Conservation (phyloP, 2,888 invertebrate genomes). For the Drosophila setosimentum region DNA sequence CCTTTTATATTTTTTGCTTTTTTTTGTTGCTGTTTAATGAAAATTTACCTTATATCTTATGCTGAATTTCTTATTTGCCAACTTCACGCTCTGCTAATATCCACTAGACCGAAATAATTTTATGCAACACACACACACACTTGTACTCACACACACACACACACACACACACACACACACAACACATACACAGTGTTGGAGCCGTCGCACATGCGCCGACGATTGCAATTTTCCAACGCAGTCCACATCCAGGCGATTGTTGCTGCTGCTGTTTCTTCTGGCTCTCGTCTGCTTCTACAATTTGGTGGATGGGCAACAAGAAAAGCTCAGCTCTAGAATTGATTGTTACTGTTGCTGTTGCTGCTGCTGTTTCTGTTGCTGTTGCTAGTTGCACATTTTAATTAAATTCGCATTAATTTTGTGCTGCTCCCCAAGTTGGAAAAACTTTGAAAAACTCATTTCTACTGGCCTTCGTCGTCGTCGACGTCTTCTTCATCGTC, state of each 20-base stretch:
- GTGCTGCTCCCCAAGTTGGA: conserved; percentile 67
- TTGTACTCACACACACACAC: conserved; percentile 72
- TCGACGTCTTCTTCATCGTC: conserved; percentile 43
- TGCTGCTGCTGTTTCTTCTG: conserved; percentile 32
- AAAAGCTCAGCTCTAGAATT: conserved; percentile 76
- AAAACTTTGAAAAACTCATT: conserved; percentile 77
- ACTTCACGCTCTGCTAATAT: conserved; percentile 85
- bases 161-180: conserved; percentile 43
- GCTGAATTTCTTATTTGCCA: conserved; percentile 83
- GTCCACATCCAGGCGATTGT: conserved; percentile 53
- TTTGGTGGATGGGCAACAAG: conserved; percentile 66
- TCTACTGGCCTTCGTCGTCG: conserved; percentile 65
- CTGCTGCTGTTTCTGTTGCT: conserved; percentile 42
- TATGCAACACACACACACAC: conserved; percentile 84
- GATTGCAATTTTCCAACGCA: conserved; percentile 63
- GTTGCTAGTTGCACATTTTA: conserved; percentile 79
- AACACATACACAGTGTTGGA: conserved; percentile 34
- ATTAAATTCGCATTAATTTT: conserved; percentile 80
- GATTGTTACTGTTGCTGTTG: conserved; percentile 37
- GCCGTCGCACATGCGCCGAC: conserved; percentile 71
- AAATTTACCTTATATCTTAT: conserved; percentile 72
- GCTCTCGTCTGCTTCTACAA: conserved; percentile 48
- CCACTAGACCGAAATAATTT: conserved; percentile 85
- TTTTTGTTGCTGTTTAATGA: conserved; percentile 68
- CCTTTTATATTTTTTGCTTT: conserved; percentile 37